These are phyloP conservation scores for Frieseomelitta varia DNA, from an alignment of 1,140 invertebrate genomes.

Conservation along the genomic window DNA sequence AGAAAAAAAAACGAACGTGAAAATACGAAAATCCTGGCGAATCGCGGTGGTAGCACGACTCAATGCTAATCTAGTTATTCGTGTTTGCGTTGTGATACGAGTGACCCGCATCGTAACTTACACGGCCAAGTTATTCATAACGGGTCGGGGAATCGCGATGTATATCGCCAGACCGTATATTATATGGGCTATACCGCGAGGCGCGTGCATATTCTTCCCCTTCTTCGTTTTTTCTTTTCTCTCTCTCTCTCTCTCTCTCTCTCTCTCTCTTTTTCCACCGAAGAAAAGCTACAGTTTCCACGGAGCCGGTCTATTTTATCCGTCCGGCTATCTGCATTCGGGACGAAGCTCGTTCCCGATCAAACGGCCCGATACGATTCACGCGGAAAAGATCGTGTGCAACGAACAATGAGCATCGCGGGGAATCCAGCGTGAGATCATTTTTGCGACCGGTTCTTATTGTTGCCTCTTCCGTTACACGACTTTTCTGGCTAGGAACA, in stretches of 20 bases:
- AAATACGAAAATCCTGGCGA: not conserved
- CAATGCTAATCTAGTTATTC: not conserved
- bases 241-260: not conserved
- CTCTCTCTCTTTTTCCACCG: slow-evolving; percentile 21
- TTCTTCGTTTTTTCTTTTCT: too few relatives aligned
- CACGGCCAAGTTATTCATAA: not conserved
- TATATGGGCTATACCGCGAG: not conserved
- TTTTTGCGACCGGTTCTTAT: slow-evolving; percentile 57
- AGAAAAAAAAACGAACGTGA: not conserved
- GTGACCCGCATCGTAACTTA: slow-evolving; percentile 10
- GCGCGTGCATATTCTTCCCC: not conserved
- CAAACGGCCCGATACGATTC: slow-evolving; percentile 62
- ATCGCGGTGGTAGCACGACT: not conserved
- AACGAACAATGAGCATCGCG: slow-evolving; percentile 63
- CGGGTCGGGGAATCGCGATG: not conserved
- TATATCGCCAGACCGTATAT: not conserved
- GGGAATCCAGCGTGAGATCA: slow-evolving; percentile 59
- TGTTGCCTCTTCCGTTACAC: slow-evolving; percentile 63
- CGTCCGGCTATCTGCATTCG: slow-evolving; percentile 8
- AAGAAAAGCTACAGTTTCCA: slow-evolving; percentile 54
- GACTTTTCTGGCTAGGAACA: slow-evolving; percentile 56
- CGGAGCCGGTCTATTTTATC: slow-evolving; percentile 22
- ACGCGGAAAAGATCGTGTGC: slow-evolving; percentile 54
- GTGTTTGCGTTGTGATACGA: not conserved
- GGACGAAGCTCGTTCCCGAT: slow-evolving; percentile 50